phyloP scores from a whole-genome alignment of 2,888 invertebrate species.

The Dryobotodes eremita region DNA sequence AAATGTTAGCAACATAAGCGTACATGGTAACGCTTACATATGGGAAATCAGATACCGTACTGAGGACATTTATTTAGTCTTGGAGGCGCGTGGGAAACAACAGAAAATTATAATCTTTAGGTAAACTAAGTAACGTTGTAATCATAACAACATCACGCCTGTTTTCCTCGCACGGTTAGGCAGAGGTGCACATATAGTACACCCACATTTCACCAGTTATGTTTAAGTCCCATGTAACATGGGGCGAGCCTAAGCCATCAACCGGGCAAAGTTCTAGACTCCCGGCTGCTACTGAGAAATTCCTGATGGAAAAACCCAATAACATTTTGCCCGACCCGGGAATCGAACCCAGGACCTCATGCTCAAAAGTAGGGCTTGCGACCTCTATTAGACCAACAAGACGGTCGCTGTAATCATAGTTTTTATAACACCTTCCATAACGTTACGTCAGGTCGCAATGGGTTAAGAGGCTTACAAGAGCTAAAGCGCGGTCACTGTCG shows the following conservation, averaged over 20 bases:
- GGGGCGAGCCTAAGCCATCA: neutral
- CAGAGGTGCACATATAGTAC: neutral
- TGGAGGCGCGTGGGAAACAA: slow-evolving; percentile 82
- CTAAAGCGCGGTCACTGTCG: too few species aligned
- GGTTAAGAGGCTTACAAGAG: too few species aligned
- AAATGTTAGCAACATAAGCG: slow-evolving; percentile 56
- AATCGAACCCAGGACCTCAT: neutral
- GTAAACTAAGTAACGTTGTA: slow-evolving; percentile 60
- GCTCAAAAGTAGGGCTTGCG: neutral
- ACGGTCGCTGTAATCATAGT: slow-evolving; percentile 7
- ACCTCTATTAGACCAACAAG: neutral
- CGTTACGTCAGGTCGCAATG: neutral
- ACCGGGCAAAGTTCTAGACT: neutral
- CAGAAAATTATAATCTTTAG: slow-evolving; percentile 73
- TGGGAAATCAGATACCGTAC: slow-evolving; percentile 75
- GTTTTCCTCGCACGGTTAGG: neutral
- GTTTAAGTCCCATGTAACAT: neutral
- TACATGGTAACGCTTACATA: slow-evolving; percentile 72
- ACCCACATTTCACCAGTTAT: neutral
- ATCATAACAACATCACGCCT: neutral
- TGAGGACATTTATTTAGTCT: slow-evolving; percentile 63
- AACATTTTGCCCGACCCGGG: neutral
- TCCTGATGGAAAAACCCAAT: neutral
- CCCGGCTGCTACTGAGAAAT: neutral
- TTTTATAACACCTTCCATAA: neutral